Percentiles rank a stretch among this genome's conserved stretches.
phyloP scores from a whole-genome alignment of 2,113 vertebrate genomes.

The Picathartes gymnocephalus region DNA sequence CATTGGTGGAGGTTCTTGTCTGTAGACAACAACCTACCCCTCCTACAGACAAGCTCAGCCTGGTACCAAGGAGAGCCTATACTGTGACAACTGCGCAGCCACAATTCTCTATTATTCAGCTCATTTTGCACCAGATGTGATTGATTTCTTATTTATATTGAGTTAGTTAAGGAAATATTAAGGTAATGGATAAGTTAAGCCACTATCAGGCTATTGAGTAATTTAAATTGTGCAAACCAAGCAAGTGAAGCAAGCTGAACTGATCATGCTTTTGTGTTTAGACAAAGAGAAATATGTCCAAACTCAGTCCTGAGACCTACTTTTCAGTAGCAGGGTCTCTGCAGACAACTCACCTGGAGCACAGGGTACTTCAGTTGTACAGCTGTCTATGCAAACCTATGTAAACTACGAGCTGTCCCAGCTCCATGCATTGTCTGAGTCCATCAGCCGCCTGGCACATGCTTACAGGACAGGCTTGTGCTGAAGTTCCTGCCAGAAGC shows the following conservation, averaged over 20 bases:
- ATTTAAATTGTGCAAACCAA: background rate
- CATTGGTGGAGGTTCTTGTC: too few relatives aligned
- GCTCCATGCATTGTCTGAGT: background rate
- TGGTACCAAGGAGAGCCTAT: too few relatives aligned
- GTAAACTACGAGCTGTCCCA: background rate
- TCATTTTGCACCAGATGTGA: background rate
- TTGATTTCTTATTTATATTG: background rate
- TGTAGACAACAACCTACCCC: too few relatives aligned
- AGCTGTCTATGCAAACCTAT: background rate
- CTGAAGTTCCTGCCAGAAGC: background rate
- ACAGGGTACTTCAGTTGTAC: background rate
- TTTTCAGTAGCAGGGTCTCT: background rate
- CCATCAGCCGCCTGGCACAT: rapidly evolving
- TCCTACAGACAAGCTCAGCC: too few relatives aligned
- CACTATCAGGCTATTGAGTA: background rate
- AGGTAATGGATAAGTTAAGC: background rate
- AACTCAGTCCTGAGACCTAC: background rate
- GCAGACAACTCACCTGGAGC: background rate
- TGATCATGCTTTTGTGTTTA: background rate
- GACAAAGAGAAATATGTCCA: background rate
- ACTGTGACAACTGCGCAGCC: background rate
- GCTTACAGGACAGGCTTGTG: background rate
- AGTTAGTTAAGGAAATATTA: background rate
- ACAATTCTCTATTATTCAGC: background rate
- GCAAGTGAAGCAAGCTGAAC: background rate